phyloP scores from a whole-genome alignment of 2,797 vertebrate genomes.

The Sylvia borin region DNA sequence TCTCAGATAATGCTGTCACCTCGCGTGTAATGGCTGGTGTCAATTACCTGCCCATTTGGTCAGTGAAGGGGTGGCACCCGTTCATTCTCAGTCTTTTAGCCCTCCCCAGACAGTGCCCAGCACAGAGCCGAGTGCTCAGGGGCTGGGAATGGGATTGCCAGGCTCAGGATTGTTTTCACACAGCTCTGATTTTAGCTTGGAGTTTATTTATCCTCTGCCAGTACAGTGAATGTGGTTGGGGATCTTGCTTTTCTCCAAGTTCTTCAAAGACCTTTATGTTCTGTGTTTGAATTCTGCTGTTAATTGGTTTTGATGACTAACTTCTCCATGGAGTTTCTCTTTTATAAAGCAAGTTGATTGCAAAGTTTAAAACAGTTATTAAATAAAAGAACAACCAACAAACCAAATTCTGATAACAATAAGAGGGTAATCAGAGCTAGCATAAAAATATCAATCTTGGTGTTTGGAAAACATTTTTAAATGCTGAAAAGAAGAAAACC shows the following conservation, averaged over 20 bases:
- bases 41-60: not conserved
- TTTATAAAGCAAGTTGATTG: slow-evolving; percentile 5
- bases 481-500: slow-evolving; percentile 67
- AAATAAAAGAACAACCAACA: not conserved
- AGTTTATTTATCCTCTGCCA: slow-evolving; percentile 42
- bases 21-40: not conserved
- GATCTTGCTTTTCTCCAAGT: slow-evolving; percentile 47
- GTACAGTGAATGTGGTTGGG: slow-evolving; percentile 24
- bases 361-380: slow-evolving; percentile 46
- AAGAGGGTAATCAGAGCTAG: slow-evolving; percentile 53
- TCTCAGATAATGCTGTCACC: not conserved
- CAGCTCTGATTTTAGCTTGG: not conserved
- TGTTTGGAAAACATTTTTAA: slow-evolving; percentile 76
- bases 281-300: slow-evolving; percentile 58
- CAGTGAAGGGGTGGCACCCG: slow-evolving; percentile 1
- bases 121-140: not conserved
- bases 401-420: not conserved
- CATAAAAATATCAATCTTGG: slow-evolving; percentile 70
- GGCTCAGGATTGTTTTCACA: not conserved
- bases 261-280: slow-evolving; percentile 67
- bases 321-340: slow-evolving; percentile 37
- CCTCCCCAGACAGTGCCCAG: rapidly evolving
- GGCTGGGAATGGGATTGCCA: not conserved
- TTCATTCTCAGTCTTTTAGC: not conserved
- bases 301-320: slow-evolving; percentile 65